phyloP scores from a whole-genome alignment of 2,888 invertebrate genomes.

The Andrena chrysosceles region DNA sequence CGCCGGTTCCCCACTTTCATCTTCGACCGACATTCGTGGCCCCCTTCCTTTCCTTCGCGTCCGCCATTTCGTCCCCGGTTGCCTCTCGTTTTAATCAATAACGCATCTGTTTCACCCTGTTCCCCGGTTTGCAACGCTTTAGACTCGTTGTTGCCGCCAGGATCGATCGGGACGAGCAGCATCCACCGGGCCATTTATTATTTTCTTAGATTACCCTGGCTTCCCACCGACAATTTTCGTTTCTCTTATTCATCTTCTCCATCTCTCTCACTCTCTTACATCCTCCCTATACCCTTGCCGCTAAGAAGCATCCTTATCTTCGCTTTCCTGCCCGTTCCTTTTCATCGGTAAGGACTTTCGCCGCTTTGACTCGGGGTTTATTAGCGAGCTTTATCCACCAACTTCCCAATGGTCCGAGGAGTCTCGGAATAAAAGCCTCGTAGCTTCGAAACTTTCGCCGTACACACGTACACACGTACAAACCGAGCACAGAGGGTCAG shows the following conservation, averaged over 20 bases:
- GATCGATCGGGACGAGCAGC: background rate
- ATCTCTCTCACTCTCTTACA: no score
- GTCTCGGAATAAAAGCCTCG: constrained; percentile 71
- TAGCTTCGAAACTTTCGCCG: constrained; percentile 72
- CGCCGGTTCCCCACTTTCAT: constrained; percentile 51
- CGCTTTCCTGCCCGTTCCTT: constrained; percentile 35
- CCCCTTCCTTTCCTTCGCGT: background rate
- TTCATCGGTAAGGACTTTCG: constrained; percentile 65
- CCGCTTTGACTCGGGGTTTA: constrained; percentile 75
- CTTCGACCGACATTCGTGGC: constrained; percentile 47
- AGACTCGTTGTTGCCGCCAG: background rate
- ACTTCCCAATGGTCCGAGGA: constrained; percentile 72
- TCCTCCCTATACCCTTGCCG: background rate
- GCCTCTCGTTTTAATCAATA: constrained; percentile 38
- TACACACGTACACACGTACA: constrained; percentile 37
- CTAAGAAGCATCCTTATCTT: constrained; percentile 3
- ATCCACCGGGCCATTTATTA: constrained; percentile 24
- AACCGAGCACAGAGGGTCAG: constrained; percentile 58
- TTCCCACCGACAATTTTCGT: background rate
- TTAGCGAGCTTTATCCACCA: constrained; percentile 76
- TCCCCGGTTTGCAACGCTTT: background rate
- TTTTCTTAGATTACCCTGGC: constrained; percentile 26
- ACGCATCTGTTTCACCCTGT: constrained; percentile 29
- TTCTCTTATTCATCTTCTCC: background rate
- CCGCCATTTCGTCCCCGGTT: constrained; percentile 16